Percentiles rank a stretch among this genome's conserved stretches.
Conservation (phyloP, 2,888 invertebrate species). For the Scaptomyza parva region DNA sequence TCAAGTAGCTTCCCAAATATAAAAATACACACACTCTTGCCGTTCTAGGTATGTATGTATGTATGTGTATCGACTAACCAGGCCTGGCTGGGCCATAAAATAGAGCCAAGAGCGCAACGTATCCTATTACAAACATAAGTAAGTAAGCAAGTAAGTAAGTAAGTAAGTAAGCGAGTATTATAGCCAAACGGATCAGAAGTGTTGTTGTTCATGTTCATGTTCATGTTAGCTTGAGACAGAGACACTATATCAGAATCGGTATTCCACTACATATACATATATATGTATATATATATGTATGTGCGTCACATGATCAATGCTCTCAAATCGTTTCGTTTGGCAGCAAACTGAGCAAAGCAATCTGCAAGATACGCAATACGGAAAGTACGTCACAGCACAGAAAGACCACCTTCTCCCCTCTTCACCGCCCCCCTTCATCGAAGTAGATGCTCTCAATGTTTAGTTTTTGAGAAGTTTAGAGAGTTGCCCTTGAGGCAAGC, state of each 20-base stretch:
- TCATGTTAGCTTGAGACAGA: constrained; percentile 4
- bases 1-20: constrained; percentile 15
- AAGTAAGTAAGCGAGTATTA: constrained; percentile 1
- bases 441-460: constrained; percentile 25
- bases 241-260: neutral
- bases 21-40: neutral
- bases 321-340: constrained; percentile 16
- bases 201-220: constrained; percentile 15
- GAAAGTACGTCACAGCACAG: constrained; percentile 23
- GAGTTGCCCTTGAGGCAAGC: constrained; percentile 47
- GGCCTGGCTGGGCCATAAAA: constrained; percentile 3
- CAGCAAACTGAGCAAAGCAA: constrained; percentile 35
- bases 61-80: constrained; percentile 7
- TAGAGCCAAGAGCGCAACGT: constrained; percentile 15
- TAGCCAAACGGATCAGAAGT: constrained; percentile 28
- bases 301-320: constrained; percentile 34
- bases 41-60: too few species aligned
- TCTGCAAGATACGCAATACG: constrained; percentile 38
- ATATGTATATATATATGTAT: neutral
- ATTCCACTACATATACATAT: neutral
- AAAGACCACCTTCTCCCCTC: neutral
- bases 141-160: constrained; percentile 9
- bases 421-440: neutral
- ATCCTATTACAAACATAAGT: constrained; percentile 49
- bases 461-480: constrained; percentile 48